Base-by-base conservation (phyloP, 2,797 vertebrate genomes). In the Gorsachius magnificus region DNA sequence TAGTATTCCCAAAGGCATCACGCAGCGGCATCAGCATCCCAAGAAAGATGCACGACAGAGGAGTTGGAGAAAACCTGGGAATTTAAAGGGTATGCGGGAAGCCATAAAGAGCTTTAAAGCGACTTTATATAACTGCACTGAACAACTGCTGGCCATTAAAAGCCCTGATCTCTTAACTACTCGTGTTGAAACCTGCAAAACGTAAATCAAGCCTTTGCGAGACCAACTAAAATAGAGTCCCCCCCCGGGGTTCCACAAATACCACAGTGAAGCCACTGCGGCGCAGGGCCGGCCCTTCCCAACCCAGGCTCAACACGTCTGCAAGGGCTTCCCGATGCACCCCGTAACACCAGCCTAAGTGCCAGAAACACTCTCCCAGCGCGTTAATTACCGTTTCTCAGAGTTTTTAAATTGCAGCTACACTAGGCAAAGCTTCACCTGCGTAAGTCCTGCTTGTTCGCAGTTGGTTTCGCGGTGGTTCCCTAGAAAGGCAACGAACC, bases 101-200 rank as follows among this genome's bases (percentile, higher is more conserved):
- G 83, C 0, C 33, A 94, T 86, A 72, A 95, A 94, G 53, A 89
- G 93, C 93, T 95, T 96, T 93, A 91, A 38, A 94, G 87, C 11
- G 18, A 82, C 96, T 97, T 97, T 96, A 96, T 95, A 93, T 97
- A 98, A 98, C 92, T 70, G 36, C 87, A 61, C 83, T 65, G 95
- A 97, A 89, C 94, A 97, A 97, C 96, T 87, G 92, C 95, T 96
- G 88, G 96, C 91, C 97, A 87, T 87, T 93, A 95, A 94, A 95
- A 96, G 87, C 68, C 72, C 78, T 31, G 61, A 96, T 95, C 87
- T 94, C 91, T 72, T 74, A 76, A 78, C 90, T 63, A 50, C 76
- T 97, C 97, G 1, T 97, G 97, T 97, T 85, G 94, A 97, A 98
- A 98, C 98, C 95, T 97, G 98, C 97, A 97, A 97, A 97, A 97